Evolutionary conservation across 2,888 invertebrate genomes (phyloP).

Genomic region (Chloroclysta siterata): DNA sequence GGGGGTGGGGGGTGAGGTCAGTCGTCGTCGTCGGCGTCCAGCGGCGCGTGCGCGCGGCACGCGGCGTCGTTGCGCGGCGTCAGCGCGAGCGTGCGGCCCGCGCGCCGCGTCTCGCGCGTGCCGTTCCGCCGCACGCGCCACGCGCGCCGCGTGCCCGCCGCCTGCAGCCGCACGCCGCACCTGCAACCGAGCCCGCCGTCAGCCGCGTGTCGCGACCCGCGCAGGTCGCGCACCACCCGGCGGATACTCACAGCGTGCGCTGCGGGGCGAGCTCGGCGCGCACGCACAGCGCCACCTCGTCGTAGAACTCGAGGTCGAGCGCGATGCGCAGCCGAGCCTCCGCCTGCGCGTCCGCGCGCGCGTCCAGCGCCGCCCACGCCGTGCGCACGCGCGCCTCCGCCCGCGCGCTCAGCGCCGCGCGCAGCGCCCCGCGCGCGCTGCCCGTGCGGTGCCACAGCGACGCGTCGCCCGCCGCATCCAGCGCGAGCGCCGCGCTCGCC

Average conservation of each 20-base stretch:
- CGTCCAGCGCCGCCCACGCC: slow-evolving; percentile 41
- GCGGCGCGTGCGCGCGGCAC: slow-evolving; percentile 55
- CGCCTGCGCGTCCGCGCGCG: slow-evolving; percentile 40
- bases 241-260: slow-evolving; percentile 18
- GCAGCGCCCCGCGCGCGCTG: slow-evolving; percentile 40
- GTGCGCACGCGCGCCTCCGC: slow-evolving; percentile 23
- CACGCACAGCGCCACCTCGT: slow-evolving; percentile 64
- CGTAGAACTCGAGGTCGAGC: slow-evolving; percentile 70
- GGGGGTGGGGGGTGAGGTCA: slow-evolving; percentile 13
- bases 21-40: slow-evolving; percentile 32
- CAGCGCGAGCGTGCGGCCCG: slow-evolving; percentile 57
- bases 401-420: slow-evolving; percentile 34
- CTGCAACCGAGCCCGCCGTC: not conserved
- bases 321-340: slow-evolving; percentile 53
- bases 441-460: slow-evolving; percentile 46
- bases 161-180: slow-evolving; percentile 54
- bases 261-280: slow-evolving; percentile 50
- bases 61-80: slow-evolving; percentile 59
- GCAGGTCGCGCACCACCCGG: slow-evolving; percentile 25
- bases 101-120: slow-evolving; percentile 27
- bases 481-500: slow-evolving; percentile 35
- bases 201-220: slow-evolving; percentile 25
- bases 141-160: slow-evolving; percentile 8
- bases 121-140: slow-evolving; percentile 25
- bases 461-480: slow-evolving; percentile 42